Evolutionary conservation across 2,888 invertebrate genomes (phyloP), one percentile per base, ranked within the genome.

Genomic region (Spisula solida): DNA sequence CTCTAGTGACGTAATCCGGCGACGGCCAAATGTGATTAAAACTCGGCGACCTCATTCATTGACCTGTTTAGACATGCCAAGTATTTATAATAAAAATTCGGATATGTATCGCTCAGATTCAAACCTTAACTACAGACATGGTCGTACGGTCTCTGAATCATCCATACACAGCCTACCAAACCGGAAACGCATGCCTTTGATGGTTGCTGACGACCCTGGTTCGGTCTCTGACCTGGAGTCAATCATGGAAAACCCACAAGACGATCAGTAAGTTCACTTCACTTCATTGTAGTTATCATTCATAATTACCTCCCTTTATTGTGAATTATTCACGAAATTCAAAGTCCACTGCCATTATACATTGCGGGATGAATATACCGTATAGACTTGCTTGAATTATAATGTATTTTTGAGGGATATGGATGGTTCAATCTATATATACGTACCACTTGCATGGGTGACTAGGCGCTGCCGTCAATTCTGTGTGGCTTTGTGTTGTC

Each of bases 161-260:
- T 86, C 55, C 14, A 56, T 88, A 20, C 88, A 82, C 47, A 82
- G 31, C 48, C 55, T 60, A 18, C 83, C 81, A 8, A 82, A 79
- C 79, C 14, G 86, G 29, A 92, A 92, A 75, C 88, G 94, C 25
- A 83, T 91, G 82, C 93, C 93, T 4, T 70, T 93, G 25, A 81
- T 91, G 12, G 75, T 88, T 6, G 82, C 93, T 14, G 95, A 95
- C 47, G 95, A 95, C n/a, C 86, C 91, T 1, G 94, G 93, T 0
- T 93, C 94, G 0, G 92, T 93, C 66, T 94, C 94, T 0, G 94
- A 95, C 85, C 88, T 95, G 41, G 95, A 95, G 85, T 94, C 94
- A 5, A 95, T 95, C 29, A 81, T 93, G 81, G 95, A 95, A 88
- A 93, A 93, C 89, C 93, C 94, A 29, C 90, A 85, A 70, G 88